Base-by-base conservation (phyloP, 1,140 invertebrate genomes). In the Calliphora vicina region DNA sequence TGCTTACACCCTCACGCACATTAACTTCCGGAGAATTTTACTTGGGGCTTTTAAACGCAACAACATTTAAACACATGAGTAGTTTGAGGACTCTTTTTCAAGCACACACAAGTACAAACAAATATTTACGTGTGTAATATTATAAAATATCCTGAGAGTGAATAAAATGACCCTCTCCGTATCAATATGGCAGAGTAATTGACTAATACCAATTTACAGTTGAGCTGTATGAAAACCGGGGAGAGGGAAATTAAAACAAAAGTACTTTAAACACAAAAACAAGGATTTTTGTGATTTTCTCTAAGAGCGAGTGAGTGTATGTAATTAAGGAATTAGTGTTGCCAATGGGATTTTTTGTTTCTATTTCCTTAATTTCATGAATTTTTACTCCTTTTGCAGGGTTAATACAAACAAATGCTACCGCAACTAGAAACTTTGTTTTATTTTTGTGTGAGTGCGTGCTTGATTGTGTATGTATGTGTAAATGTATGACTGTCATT, bases 291-390 rank as follows among this genome's bases (percentile, higher is more conserved):
- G 15, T 57, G 2, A n/a, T 57, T 57, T 5, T 57, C n/a, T 17
- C 6, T 57, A 15, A n/a, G 15, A 15, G 4, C 17, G 15, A 1
- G 2, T 76, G 27, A 8, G 73, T 76, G 73, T 35, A n/a, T 35
- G 73, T 76, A 76, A 76, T 76, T 76, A 76, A 76, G 73, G 73
- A 76, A 76, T 76, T 76, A 76, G 73, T 76, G 73, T 76, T 76
- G 73, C 73, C 73, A 76, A 76, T 76, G 29, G 35, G 29, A 42
- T 76, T 76, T 76, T n/a, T 76, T n/a, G 5, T 76, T 35, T 57
- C n/a, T 15, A n/a, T 57, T n/a, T n/a, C n/a, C n/a, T 17, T n/a
- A 17, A n/a, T 17, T 57, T 17, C 50, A n/a, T 57, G 50, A 6
- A 57, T 17, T 57, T 17, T n/a, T n/a, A 57, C n/a, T 17, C 15